Percentiles rank a stretch among this genome's conserved stretches.
Evolutionary conservation across 2,113 vertebrate genomes (phyloP).

Genomic region (Grus americana): DNA sequence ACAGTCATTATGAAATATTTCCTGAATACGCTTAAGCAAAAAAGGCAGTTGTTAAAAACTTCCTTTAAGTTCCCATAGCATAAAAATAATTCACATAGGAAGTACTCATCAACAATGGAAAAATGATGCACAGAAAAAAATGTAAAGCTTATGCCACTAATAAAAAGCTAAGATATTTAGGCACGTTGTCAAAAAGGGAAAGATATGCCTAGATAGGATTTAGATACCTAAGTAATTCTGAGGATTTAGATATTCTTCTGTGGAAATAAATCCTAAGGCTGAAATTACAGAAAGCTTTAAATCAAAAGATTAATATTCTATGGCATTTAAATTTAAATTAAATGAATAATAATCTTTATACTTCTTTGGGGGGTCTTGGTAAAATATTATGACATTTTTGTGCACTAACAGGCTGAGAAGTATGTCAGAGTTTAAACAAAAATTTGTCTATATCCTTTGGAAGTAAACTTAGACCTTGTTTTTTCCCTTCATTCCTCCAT

Average conservation of each 20-base stretch:
- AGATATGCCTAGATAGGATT: not conserved
- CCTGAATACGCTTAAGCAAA: not conserved
- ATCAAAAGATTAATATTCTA: not conserved
- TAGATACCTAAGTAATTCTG: not conserved
- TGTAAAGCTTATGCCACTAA: not conserved
- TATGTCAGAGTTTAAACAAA: slow-evolving; percentile 1
- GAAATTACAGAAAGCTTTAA: not conserved
- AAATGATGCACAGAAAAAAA: not conserved
- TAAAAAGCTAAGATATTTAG: not conserved
- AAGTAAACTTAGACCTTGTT: slow-evolving; percentile 16
- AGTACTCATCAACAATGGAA: not conserved
- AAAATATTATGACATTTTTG: not conserved
- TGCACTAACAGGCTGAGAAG: not conserved
- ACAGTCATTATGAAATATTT: not conserved
- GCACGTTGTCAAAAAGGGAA: not conserved
- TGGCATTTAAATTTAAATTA: not conserved
- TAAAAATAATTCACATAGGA: not conserved
- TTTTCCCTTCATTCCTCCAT: not conserved
- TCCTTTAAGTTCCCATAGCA: not conserved
- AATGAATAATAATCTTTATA: not conserved
- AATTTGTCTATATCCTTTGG: not conserved
- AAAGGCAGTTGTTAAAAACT: not conserved
- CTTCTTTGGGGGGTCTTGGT: not conserved
- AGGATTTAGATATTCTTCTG: not conserved
- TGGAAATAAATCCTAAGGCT: not conserved